These are phyloP conservation scores for Atractosteus spatula DNA, from an alignment of 2,113 vertebrate species.

Conservation along the genomic window DNA sequence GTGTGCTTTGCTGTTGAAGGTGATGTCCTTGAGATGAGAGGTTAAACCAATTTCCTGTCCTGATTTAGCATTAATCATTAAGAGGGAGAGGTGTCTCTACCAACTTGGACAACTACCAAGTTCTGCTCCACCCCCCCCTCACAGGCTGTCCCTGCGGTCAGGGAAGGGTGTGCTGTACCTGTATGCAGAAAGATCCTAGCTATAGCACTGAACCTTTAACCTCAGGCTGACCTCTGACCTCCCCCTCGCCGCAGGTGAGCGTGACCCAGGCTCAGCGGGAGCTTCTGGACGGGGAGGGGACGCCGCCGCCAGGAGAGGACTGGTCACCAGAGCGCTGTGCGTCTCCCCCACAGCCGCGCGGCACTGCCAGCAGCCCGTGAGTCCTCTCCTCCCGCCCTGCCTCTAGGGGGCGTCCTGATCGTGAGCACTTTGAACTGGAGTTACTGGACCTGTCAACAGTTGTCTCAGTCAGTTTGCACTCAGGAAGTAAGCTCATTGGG, in stretches of 20 bases:
- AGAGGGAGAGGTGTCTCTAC: no score
- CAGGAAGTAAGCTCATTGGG: no score
- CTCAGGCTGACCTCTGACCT: not conserved
- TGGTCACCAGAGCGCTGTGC: slow-evolving; percentile 45
- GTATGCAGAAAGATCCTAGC: no score
- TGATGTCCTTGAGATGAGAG: no score
- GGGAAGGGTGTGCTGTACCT: no score
- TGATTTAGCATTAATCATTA: no score
- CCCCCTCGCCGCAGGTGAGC: slow-evolving; percentile 3
- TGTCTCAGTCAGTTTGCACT: no score
- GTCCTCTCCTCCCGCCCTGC: slow-evolving; percentile 1
- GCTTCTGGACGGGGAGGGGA: slow-evolving; percentile 56
- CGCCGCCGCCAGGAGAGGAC: slow-evolving; percentile 54
- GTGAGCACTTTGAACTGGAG: not conserved
- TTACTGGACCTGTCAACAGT: not conserved
- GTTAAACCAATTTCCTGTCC: no score
- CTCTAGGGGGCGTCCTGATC: not conserved
- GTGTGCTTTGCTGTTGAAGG: no score
- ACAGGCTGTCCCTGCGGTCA: no score
- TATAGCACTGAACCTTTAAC: not conserved
- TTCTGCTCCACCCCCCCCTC: no score
- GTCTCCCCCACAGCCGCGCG: slow-evolving; percentile 27
- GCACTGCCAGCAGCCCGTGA: slow-evolving; percentile 43
- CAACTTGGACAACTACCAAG: no score
- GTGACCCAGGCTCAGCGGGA: slow-evolving; percentile 43